Evolutionary conservation across 2,888 invertebrate species (phyloP).

Genomic region (Morpho helenor): DNA sequence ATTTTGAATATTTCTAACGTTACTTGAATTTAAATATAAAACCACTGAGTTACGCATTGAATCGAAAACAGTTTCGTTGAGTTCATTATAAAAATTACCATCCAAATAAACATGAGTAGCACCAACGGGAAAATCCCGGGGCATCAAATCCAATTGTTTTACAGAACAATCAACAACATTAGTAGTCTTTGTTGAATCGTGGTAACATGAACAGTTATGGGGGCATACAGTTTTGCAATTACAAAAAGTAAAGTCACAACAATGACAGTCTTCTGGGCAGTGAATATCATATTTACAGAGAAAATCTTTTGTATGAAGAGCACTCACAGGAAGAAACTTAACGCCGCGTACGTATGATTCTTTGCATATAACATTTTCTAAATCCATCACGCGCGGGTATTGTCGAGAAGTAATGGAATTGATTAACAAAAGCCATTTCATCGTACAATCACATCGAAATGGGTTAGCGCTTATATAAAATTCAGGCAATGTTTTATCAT

Average conservation of each 20-base stretch:
- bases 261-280: conserved; percentile 94
- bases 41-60: conserved; percentile 77
- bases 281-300: conserved; percentile 93
- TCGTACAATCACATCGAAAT: conserved; percentile 95
- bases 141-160: conserved; percentile 86
- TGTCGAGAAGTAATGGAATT: conserved; percentile 90
- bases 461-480: conserved; percentile 96
- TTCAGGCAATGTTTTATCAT: conserved; percentile 87
- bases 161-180: conserved; percentile 95
- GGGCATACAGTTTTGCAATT: conserved; percentile 98
- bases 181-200: conserved; percentile 94
- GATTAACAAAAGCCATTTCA: conserved; percentile 96
- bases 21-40: conserved; percentile 90
- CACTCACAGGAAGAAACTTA: conserved; percentile 86
- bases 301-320: conserved; percentile 89
- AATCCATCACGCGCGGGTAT: conserved; percentile 92
- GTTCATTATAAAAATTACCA: conserved; percentile 90
- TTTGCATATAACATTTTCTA: conserved; percentile 92
- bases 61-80: conserved; percentile 76
- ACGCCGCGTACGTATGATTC: conserved; percentile 90
- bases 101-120: conserved; percentile 95
- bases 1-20: conserved; percentile 89
- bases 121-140: conserved; percentile 91
- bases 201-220: conserved; percentile 94
- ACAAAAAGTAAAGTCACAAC: conserved; percentile 97